Evolutionary conservation across 2,888 invertebrate genomes (phyloP), one percentile per base, ranked within the genome.

Genomic region (Drosophila birchii): DNA sequence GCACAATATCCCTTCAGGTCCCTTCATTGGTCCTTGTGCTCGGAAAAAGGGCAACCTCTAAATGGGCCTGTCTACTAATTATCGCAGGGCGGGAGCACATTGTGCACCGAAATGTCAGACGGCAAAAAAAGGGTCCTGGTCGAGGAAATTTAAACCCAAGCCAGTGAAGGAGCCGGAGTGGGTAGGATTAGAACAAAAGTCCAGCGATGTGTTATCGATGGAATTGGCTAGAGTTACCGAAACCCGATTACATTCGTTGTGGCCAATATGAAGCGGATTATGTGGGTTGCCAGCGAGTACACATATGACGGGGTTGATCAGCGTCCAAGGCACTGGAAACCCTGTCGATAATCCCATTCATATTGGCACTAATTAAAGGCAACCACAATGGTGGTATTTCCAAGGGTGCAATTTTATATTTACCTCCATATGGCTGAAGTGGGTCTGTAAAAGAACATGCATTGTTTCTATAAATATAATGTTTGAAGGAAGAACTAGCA

Each of bases 21-120:
- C 78, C 64, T 67, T n/a, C 23, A 7, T 20, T 59, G 34, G 45
- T 44, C 34, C 41, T 43, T n/a, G 39, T 41, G 5, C 32, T 12
- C 18, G 11, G 43, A 45, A 53, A 70, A 76, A 80, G 84, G 72
- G 47, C 69, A 74, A 66, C 55, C 85, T 81, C 81, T 78, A 79
- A 87, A 80, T 76, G 80, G 80, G 43, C 68, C 68, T 67, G 72
- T 84, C 86, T 67, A 73, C 83, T 83, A 83, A 83, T 83, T 88
- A 88, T 76, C 76, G 43, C 57, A 53, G 83, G 83, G 80, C 86
- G 88, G 51, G 51, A 85, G 80, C 47, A 63, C 53, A 26, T 18
- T 61, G 47, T 36, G 49, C 55, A 54, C 47, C 68, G 56, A 58
- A 80, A 54, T 51, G 80, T 68, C 64, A 26, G 45, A n/a, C 39